These are phyloP conservation scores for Sycobia sp. DNA, from an alignment of 1,140 invertebrate genomes.

Conservation along the genomic window DNA sequence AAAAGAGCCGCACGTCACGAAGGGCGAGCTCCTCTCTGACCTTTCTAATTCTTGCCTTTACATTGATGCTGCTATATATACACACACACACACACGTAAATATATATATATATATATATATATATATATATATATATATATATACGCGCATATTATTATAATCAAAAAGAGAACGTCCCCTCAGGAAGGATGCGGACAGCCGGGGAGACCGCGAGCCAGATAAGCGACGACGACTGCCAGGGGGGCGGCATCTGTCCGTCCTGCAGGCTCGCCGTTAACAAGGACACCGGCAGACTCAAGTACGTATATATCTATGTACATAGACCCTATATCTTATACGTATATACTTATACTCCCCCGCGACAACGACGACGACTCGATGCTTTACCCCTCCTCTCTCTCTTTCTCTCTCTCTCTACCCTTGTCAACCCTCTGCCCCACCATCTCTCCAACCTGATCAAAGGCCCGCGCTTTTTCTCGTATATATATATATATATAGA, in stretches of 20 bases:
- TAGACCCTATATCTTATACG: neutral
- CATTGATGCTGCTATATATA: too few species aligned
- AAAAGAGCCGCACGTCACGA: too few species aligned
- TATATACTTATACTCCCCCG: too few species aligned
- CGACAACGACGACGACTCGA: neutral
- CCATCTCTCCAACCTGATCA: too few species aligned
- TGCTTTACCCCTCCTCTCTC: neutral
- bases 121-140: too few species aligned
- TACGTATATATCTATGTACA: conserved; percentile 30
- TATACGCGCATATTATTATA: too few species aligned
- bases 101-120: too few species aligned
- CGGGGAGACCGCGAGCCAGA: conserved; percentile 36
- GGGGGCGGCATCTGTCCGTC: conserved; percentile 51
- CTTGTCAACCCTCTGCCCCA: neutral
- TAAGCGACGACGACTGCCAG: conserved; percentile 45
- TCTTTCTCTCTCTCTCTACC: neutral
- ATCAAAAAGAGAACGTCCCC: too few species aligned
- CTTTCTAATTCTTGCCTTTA: too few species aligned
- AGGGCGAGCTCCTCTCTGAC: too few species aligned
- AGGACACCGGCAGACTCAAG: conserved; percentile 56
- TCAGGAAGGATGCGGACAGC: conserved; percentile 4
- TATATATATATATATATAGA: too few species aligned
- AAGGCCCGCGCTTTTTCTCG: conserved; percentile 6
- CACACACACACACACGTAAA: too few species aligned
- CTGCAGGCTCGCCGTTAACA: conserved; percentile 53